Percentiles rank a stretch among this genome's conserved stretches.
These are phyloP conservation scores for Heterodera filipjevi DNA, from an alignment of 2,888 invertebrate species.

Conservation along the genomic window DNA sequence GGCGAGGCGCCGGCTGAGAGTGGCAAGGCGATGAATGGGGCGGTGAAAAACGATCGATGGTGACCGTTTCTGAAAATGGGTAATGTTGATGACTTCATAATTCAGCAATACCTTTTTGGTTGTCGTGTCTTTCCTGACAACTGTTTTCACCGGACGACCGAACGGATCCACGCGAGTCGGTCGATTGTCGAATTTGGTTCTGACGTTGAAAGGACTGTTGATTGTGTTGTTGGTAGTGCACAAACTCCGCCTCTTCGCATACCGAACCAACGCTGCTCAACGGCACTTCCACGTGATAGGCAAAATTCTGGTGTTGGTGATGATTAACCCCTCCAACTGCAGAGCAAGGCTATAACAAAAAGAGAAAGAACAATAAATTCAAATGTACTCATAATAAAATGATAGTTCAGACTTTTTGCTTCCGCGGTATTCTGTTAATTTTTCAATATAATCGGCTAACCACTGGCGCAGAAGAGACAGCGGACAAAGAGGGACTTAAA, in stretches of 20 bases:
- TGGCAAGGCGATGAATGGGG: constrained; percentile 2
- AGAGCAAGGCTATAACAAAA: background rate
- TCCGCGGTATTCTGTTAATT: too few relatives aligned
- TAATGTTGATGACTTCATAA: too few relatives aligned
- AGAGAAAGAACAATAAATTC: too few relatives aligned
- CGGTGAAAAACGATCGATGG: constrained; percentile 7
- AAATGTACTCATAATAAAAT: too few relatives aligned
- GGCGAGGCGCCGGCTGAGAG: constrained; percentile 13
- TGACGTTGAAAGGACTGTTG: constrained; percentile 37
- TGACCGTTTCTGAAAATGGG: background rate
- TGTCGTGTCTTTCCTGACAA: constrained; percentile 13
- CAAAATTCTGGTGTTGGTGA: constrained; percentile 2
- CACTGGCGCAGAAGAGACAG: background rate
- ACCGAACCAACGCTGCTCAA: constrained; percentile 39
- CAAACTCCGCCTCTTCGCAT: constrained; percentile 32
- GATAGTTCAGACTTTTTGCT: too few relatives aligned
- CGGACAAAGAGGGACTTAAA: background rate
- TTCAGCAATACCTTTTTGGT: background rate
- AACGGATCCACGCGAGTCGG: constrained; percentile 33
- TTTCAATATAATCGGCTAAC: background rate
- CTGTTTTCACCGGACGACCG: constrained; percentile 18
- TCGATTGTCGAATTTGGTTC: constrained; percentile 41
- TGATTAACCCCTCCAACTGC: background rate
- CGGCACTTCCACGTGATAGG: constrained; percentile 44
- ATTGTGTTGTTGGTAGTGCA: constrained; percentile 13